Percentiles rank a stretch among this genome's conserved stretches.
Conservation (phyloP, 2,888 invertebrate species). For the Chalcis sispes region DNA sequence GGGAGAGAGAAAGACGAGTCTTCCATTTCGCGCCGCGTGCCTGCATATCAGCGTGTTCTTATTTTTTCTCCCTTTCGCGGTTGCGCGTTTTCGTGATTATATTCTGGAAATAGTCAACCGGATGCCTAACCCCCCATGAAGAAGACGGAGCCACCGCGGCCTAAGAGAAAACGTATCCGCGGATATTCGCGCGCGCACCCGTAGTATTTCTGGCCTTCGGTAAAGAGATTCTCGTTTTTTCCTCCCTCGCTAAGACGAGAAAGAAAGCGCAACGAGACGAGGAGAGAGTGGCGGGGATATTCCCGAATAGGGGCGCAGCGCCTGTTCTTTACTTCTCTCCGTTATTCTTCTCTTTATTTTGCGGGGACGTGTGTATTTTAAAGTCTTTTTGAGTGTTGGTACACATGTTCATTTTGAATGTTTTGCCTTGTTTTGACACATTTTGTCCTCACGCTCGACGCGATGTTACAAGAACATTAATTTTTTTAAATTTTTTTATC, state of each 20-base stretch:
- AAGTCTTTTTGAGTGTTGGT: too few relatives aligned
- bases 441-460: too few relatives aligned
- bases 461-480: too few relatives aligned
- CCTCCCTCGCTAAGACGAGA: background rate
- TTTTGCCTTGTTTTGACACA: too few relatives aligned
- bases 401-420: too few relatives aligned
- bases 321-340: background rate
- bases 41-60: background rate
- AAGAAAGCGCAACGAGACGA: background rate
- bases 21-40: slow-evolving; percentile 48
- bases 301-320: background rate
- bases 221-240: slow-evolving; percentile 31
- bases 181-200: background rate
- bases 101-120: slow-evolving; percentile 74
- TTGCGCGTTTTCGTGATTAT: slow-evolving; percentile 69
- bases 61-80: slow-evolving; percentile 13
- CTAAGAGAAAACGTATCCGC: slow-evolving; percentile 10
- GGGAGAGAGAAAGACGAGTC: slow-evolving; percentile 46
- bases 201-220: slow-evolving; percentile 66
- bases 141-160: slow-evolving; percentile 30
- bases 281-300: slow-evolving; percentile 4
- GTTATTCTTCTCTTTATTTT: too few relatives aligned
- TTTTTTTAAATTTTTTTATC: too few relatives aligned
- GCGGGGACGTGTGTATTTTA: too few relatives aligned
- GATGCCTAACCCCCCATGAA: slow-evolving; percentile 65